A percentile compares a stretch with the other conserved stretches of the same genome.
These are phyloP conservation scores for Platycheirus albimanus DNA, from an alignment of 2,888 invertebrate genomes.

Conservation along the genomic window DNA sequence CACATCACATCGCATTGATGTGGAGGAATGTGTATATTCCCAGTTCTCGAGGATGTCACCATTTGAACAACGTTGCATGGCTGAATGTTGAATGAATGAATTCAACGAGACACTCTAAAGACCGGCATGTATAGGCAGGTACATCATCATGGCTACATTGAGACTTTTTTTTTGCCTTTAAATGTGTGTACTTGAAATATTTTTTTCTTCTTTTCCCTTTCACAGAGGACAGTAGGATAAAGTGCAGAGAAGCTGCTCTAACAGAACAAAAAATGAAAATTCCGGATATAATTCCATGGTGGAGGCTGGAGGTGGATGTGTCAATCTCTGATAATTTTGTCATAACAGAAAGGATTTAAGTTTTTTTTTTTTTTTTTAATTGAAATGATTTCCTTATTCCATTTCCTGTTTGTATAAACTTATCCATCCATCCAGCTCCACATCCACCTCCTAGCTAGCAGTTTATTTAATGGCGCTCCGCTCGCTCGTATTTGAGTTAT, in stretches of 20 bases:
- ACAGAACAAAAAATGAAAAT: constrained; percentile 15
- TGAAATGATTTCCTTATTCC: constrained; percentile 48
- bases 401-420: constrained; percentile 46
- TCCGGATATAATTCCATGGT: constrained; percentile 18
- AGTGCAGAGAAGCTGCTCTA: constrained; percentile 5
- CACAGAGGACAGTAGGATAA: constrained; percentile 23
- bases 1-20: constrained; percentile 16
- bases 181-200: constrained; percentile 29
- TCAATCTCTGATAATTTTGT: constrained; percentile 32
- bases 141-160: background rate
- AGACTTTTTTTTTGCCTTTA: background rate
- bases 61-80: constrained; percentile 36
- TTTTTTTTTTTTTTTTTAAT: constrained; percentile 45
- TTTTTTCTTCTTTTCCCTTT: constrained; percentile 9
- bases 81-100: constrained; percentile 38
- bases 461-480: constrained; percentile 25
- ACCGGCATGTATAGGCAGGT: background rate
- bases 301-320: too few relatives aligned
- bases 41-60: constrained; percentile 37
- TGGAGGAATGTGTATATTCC: constrained; percentile 33
- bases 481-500: constrained; percentile 32
- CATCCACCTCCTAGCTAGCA: too few relatives aligned
- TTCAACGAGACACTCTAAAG: constrained; percentile 10
- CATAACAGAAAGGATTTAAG: constrained; percentile 17
- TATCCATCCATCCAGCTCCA: too few relatives aligned